Conservation (phyloP, 2,113 vertebrate species). For the Thryonomys swinderianus region DNA sequence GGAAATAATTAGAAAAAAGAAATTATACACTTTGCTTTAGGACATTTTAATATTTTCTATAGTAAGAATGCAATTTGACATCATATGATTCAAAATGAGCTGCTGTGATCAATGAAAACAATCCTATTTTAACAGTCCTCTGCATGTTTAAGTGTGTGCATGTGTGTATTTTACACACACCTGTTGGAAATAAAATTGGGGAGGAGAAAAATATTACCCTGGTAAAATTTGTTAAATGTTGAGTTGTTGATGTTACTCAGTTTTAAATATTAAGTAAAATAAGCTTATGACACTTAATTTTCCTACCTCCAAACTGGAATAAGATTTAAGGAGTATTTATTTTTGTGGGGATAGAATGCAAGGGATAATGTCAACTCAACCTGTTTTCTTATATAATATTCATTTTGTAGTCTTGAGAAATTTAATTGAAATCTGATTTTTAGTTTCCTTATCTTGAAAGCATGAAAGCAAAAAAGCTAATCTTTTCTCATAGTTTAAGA, state of each 20-base stretch:
- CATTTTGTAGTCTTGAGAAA: neutral
- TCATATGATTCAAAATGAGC: neutral
- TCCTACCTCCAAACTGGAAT: neutral
- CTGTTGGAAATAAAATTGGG: fast-evolving
- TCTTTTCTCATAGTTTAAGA: neutral
- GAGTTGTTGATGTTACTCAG: neutral
- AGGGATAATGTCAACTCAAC: neutral
- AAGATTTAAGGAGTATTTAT: neutral
- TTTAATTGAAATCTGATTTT: neutral
- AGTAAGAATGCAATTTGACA: neutral
- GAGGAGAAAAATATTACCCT: neutral
- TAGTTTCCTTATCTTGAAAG: neutral
- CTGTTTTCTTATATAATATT: neutral
- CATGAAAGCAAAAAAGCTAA: neutral
- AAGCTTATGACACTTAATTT: neutral
- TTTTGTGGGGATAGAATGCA: neutral
- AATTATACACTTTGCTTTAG: neutral
- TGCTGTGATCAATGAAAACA: neutral
- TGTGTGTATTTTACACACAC: neutral
- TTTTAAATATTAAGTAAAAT: neutral
- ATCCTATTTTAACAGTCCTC: neutral
- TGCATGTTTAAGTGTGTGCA: neutral
- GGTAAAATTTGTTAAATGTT: neutral
- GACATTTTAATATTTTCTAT: neutral
- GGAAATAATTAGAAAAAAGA: neutral